Percentiles rank a stretch among this genome's conserved stretches.
phyloP scores from a whole-genome alignment of 2,888 invertebrate genomes.

The Nemapogon koenigi region DNA sequence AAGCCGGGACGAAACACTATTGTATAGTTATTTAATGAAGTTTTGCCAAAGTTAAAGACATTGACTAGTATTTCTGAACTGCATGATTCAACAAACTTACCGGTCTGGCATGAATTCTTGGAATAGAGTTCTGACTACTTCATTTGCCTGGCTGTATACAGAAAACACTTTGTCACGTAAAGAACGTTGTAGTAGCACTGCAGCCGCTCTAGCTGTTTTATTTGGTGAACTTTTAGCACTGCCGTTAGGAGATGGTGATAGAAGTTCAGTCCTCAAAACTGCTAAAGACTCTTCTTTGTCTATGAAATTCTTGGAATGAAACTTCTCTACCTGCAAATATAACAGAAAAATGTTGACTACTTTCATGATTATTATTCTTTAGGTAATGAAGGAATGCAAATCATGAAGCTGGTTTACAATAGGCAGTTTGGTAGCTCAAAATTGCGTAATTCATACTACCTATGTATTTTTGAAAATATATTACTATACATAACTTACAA shows the following conservation, averaged over 20 bases:
- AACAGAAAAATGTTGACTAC: neutral
- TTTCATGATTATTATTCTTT: no score
- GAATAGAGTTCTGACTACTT: slow-evolving; percentile 80
- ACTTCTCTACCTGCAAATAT: slow-evolving; percentile 76
- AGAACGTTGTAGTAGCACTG: slow-evolving; percentile 78
- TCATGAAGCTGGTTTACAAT: no score
- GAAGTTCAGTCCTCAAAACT: slow-evolving; percentile 58
- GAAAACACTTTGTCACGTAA: slow-evolving; percentile 89
- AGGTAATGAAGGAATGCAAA: no score
- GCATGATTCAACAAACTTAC: slow-evolving; percentile 46
- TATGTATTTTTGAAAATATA: no score
- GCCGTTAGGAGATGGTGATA: slow-evolving; percentile 40
- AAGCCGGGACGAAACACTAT: neutral
- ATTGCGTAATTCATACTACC: no score
- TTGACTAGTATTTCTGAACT: no score
- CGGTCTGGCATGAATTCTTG: slow-evolving; percentile 84
- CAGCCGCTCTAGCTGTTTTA: slow-evolving; percentile 83
- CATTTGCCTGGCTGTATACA: slow-evolving; percentile 84
- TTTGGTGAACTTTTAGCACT: slow-evolving; percentile 66
- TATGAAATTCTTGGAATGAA: slow-evolving; percentile 88
- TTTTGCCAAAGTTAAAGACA: neutral
- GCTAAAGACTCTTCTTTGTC: slow-evolving; percentile 90
- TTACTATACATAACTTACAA: no score
- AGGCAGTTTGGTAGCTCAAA: no score
- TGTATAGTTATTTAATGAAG: neutral